A percentile compares a stretch with the other conserved stretches of the same genome.
phyloP scores from a whole-genome alignment of 2,888 invertebrate species.

The Drosophila leonis region DNA sequence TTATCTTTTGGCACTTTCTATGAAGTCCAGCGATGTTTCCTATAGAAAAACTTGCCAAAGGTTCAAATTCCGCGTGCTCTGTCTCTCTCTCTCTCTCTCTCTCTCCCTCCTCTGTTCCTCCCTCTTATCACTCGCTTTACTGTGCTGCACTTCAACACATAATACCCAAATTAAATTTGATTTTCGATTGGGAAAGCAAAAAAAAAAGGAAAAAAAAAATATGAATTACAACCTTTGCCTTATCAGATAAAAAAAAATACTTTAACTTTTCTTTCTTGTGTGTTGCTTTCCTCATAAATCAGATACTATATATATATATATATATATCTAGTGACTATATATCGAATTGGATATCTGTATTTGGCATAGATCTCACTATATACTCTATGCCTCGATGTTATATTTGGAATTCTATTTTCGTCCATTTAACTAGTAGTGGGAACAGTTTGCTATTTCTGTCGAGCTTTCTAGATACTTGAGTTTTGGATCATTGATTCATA shows the following conservation, averaged over 20 bases:
- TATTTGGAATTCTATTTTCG: constrained; percentile 11
- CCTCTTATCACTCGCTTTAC: background rate
- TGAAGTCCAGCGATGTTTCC: background rate
- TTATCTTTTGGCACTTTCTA: constrained; percentile 6
- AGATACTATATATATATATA: background rate
- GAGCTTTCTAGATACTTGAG: background rate
- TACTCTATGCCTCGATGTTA: background rate
- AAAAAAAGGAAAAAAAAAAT: background rate
- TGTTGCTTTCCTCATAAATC: background rate
- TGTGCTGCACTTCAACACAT: background rate
- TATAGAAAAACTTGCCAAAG: background rate
- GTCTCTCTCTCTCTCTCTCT: too few species aligned
- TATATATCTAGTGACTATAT: background rate
- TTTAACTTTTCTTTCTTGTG: background rate
- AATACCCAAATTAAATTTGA: constrained; percentile 14
- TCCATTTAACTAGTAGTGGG: constrained; percentile 5
- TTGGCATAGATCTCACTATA: background rate
- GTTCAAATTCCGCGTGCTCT: background rate
- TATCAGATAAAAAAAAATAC: background rate
- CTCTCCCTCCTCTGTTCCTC: too few species aligned
- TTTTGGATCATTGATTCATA: background rate
- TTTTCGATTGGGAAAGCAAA: background rate
- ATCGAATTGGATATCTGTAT: background rate
- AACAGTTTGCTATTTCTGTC: background rate
- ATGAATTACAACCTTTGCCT: constrained; percentile 2